A percentile compares a stretch with the other conserved stretches of the same genome.
Conservation (phyloP, 2,888 invertebrate species). For the Heliconius ethilla region DNA sequence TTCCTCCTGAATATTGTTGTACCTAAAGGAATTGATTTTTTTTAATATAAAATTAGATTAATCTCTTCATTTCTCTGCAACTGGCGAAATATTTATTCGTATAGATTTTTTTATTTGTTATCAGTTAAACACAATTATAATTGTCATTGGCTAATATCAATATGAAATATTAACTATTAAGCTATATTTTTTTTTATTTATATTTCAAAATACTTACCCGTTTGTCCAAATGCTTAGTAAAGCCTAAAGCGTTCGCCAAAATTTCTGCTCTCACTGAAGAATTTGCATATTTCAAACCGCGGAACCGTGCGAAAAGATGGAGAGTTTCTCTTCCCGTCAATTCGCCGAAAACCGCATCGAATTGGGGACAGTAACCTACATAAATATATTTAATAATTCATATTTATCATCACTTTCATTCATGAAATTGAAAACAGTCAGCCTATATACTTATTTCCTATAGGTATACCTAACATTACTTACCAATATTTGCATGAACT, state of each 20-base stretch:
- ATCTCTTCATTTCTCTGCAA: no score
- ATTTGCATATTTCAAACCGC: slow-evolving; percentile 82
- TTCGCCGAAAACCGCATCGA: slow-evolving; percentile 87
- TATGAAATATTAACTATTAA: no score
- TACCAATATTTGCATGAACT: slow-evolving; percentile 83
- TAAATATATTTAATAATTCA: background rate
- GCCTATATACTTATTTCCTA: no score
- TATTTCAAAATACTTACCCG: slow-evolving; percentile 53
- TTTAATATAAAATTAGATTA: background rate
- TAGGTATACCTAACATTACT: no score
- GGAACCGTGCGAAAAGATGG: slow-evolving; percentile 84
- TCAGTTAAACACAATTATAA: no score
- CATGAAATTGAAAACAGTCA: background rate
- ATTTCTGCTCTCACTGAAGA: slow-evolving; percentile 67
- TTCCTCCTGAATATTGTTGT: slow-evolving; percentile 86
- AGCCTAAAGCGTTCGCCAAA: slow-evolving; percentile 82
- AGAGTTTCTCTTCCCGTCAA: slow-evolving; percentile 86
- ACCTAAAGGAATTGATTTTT: slow-evolving; percentile 61
- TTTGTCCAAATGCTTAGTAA: slow-evolving; percentile 84
- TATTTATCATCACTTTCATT: background rate
- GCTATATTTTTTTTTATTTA: background rate
- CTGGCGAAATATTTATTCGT: no score
- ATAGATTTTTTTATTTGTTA: no score
- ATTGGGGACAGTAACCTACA: slow-evolving; percentile 88
- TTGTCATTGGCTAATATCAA: no score